A percentile compares a stretch with the other conserved stretches of the same genome.
Evolutionary conservation across 2,797 vertebrate genomes (phyloP).

Genomic region (Malacoraja senta): DNA sequence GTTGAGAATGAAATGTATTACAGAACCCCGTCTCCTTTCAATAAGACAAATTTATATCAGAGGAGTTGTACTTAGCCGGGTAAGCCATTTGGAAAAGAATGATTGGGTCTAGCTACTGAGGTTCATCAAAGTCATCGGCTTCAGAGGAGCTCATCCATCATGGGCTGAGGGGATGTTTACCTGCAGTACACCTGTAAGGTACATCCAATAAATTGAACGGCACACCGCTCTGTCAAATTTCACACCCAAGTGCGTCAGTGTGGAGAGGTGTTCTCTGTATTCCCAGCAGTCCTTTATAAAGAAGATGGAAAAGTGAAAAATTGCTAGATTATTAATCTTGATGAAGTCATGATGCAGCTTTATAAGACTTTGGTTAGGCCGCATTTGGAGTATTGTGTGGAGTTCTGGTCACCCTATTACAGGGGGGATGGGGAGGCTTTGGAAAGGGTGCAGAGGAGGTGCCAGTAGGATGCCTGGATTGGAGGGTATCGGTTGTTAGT

Average conservation of each 20-base stretch:
- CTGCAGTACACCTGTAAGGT: constrained; percentile 92
- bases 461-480: too few relatives aligned
- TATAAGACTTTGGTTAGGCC: too few relatives aligned
- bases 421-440: too few relatives aligned
- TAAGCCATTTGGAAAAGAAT: constrained; percentile 98
- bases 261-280: constrained; percentile 49
- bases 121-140: constrained; percentile 96
- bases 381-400: too few relatives aligned
- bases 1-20: constrained; percentile 61
- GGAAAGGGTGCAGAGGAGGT: too few relatives aligned
- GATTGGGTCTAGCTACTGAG: constrained; percentile 75
- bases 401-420: too few relatives aligned
- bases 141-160: constrained; percentile 93
- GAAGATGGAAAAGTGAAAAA: too few relatives aligned
- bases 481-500: too few relatives aligned
- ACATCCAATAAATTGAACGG: constrained; percentile 81
- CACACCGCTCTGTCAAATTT: constrained; percentile 97
- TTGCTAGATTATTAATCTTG: neutral
- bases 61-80: constrained; percentile 64
- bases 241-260: constrained; percentile 80
- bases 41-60: constrained; percentile 85
- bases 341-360: too few relatives aligned
- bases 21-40: constrained; percentile 76
- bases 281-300: constrained; percentile 42
- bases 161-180: constrained; percentile 82